Conservation (phyloP, 1,140 invertebrate genomes). For the Chlorops oryzae region DNA sequence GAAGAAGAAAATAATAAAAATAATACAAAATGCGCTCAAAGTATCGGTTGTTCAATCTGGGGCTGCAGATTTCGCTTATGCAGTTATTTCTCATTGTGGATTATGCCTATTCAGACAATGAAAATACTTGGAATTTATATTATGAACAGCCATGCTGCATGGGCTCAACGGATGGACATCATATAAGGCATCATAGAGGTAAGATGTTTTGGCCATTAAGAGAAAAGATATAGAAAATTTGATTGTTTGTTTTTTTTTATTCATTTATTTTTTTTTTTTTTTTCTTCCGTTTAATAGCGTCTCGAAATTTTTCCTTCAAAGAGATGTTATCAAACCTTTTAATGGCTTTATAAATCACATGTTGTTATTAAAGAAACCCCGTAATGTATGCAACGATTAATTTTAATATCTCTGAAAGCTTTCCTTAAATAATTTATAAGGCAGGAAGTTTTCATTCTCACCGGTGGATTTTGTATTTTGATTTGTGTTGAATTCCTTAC, state of each 20-base stretch:
- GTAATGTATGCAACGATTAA: too few relatives aligned
- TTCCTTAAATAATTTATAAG: too few relatives aligned
- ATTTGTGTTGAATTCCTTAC: too few relatives aligned
- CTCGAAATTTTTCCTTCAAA: too few relatives aligned
- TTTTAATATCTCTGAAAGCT: too few relatives aligned
- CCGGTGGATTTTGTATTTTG: too few relatives aligned
- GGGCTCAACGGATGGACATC: slow-evolving; percentile 48
- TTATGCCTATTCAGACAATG: slow-evolving; percentile 47
- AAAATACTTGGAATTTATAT: slow-evolving; percentile 58
- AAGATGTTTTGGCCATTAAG: slow-evolving; percentile 31
- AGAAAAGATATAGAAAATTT: slow-evolving; percentile 37
- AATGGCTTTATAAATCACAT: too few relatives aligned
- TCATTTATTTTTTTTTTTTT: slow-evolving; percentile 19
- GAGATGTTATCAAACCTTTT: too few relatives aligned
- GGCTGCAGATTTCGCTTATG: slow-evolving; percentile 19
- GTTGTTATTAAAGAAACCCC: too few relatives aligned
- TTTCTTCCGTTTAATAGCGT: slow-evolving; percentile 20
- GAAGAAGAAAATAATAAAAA: background rate
- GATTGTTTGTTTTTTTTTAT: slow-evolving; percentile 21
- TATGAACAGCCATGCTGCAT: slow-evolving; percentile 56
- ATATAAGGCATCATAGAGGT: slow-evolving; percentile 56
- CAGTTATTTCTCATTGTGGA: slow-evolving; percentile 42
- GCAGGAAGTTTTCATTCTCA: too few relatives aligned
- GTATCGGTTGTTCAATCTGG: too few relatives aligned
- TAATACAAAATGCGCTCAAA: slow-evolving; percentile 16